These are phyloP conservation scores for Hippocampus comes DNA, from an alignment of 2,113 vertebrate genomes.

Conservation along the genomic window DNA sequence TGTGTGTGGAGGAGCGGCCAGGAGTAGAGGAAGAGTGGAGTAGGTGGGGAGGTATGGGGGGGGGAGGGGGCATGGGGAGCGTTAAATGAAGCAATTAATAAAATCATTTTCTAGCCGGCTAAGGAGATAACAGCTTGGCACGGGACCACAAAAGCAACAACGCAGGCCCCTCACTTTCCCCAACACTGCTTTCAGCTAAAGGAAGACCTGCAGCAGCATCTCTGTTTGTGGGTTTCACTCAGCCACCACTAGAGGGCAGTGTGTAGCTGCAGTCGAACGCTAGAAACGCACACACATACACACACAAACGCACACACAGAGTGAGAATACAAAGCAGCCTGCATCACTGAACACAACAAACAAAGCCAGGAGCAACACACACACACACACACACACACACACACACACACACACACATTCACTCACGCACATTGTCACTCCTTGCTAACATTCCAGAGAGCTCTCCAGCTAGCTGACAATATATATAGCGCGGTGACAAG, in stretches of 20 bases:
- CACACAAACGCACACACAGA: conserved; percentile 16
- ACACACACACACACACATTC: conserved; percentile 37
- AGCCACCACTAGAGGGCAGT: conserved; percentile 72
- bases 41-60: conserved; percentile 5
- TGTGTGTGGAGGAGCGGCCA: conserved; percentile 40
- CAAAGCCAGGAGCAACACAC: conserved; percentile 66
- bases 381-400: conserved; percentile 31
- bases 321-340: conserved; percentile 64
- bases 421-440: conserved; percentile 58
- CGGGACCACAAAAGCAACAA: conserved; percentile 69
- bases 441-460: conserved; percentile 65
- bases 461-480: conserved; percentile 59
- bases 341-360: conserved; percentile 71
- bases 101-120: conserved; percentile 79
- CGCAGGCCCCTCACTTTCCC: conserved; percentile 48
- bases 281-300: conserved; percentile 38
- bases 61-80: conserved; percentile 45
- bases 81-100: conserved; percentile 83
- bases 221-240: conserved; percentile 40
- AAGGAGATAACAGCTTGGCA: conserved; percentile 80
- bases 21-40: conserved; percentile 23
- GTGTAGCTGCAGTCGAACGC: conserved; percentile 55
- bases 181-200: conserved; percentile 60
- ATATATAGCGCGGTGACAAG: conserved; percentile 50
- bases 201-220: conserved; percentile 53